phyloP scores from a whole-genome alignment of 2,888 invertebrate genomes.

The Lottia scabra region DNA sequence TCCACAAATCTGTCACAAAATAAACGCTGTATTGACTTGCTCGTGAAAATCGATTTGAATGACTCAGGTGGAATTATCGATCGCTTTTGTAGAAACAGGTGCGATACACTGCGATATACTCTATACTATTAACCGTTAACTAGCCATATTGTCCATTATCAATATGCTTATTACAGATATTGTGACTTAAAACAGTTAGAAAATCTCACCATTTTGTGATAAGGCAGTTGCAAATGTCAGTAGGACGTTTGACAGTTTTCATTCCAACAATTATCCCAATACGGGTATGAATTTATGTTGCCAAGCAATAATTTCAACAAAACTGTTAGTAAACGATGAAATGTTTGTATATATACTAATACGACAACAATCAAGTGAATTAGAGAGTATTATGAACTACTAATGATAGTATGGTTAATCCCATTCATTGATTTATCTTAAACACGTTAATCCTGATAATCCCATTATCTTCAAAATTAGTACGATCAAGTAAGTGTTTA shows the following conservation, averaged over 20 bases:
- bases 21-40: too few relatives aligned
- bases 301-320: not conserved
- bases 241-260: not conserved
- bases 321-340: not conserved
- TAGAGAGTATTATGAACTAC: not conserved
- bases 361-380: not conserved
- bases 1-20: too few relatives aligned
- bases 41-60: not conserved
- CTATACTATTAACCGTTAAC: not conserved
- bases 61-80: not conserved
- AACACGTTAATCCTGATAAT: slow-evolving; percentile 2
- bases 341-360: not conserved
- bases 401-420: not conserved
- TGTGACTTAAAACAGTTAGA: not conserved
- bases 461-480: not conserved
- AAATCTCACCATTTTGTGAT: slow-evolving; percentile 1
- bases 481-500: too few relatives aligned
- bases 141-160: not conserved
- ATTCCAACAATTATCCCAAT: not conserved
- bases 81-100: not conserved
- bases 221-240: not conserved
- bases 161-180: not conserved
- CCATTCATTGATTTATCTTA: not conserved
- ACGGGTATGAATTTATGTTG: not conserved
- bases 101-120: not conserved